Conservation (phyloP, 37 sponge, comb jelly and placozoan genomes). For the Hormiphora californensis region DNA sequence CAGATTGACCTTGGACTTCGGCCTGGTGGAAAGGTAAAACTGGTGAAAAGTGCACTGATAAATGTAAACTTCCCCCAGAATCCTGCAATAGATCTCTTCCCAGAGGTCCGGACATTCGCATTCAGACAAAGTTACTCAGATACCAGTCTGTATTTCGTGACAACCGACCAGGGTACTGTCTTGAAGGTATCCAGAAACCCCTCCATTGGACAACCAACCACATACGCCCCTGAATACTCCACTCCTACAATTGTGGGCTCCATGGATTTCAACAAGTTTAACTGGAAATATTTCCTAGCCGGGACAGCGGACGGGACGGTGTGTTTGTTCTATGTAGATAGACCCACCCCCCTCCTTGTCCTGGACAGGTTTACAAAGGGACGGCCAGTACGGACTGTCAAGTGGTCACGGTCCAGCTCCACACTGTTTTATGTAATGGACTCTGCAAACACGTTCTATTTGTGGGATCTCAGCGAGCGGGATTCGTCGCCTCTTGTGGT, state of each 20-base stretch:
- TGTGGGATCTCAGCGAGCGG: slow-evolving; percentile 32
- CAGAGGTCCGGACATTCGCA: slow-evolving; percentile 32
- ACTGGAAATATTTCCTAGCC: slow-evolving; percentile 37
- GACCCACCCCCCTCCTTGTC: neutral
- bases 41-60: slow-evolving; percentile 67
- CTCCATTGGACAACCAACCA: neutral
- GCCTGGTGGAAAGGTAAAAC: slow-evolving; percentile 77
- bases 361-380: slow-evolving; percentile 12
- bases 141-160: slow-evolving; percentile 5
- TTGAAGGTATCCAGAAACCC: neutral
- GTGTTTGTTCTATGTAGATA: neutral
- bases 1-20: slow-evolving; percentile 75
- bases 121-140: slow-evolving; percentile 23
- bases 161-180: slow-evolving; percentile 27
- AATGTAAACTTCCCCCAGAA: slow-evolving; percentile 33
- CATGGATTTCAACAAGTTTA: slow-evolving; percentile 54
- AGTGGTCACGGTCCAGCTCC: slow-evolving; percentile 28
- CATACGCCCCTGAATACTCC: neutral
- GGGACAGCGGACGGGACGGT: slow-evolving; percentile 28
- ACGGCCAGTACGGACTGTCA: neutral
- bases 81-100: neutral
- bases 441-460: slow-evolving; percentile 42
- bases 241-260: slow-evolving; percentile 25
- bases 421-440: slow-evolving; percentile 39
- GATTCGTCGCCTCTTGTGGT: slow-evolving; percentile 37